Conservation (phyloP, 2,113 vertebrate species). For the Sakesphorus luctuosus region DNA sequence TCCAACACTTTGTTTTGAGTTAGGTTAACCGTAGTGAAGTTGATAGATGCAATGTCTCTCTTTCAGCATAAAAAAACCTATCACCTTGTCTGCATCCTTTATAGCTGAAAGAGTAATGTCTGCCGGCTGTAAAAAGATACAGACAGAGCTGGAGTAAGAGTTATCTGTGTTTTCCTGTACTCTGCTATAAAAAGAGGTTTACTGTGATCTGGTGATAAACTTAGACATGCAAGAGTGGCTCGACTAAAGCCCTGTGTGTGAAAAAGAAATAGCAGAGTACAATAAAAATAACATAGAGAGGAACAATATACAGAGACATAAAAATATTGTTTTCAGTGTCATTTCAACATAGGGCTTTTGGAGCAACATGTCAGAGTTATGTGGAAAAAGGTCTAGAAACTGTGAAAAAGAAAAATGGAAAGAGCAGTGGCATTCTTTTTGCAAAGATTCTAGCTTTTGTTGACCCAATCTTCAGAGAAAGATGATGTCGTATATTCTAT, state of each 20-base stretch:
- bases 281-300: neutral
- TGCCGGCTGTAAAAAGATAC: neutral
- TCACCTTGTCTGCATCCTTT: neutral
- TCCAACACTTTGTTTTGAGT: neutral
- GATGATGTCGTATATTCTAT: neutral
- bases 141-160: neutral
- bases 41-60: neutral
- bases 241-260: neutral
- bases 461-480: neutral
- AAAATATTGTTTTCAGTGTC: neutral
- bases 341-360: neutral
- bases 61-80: neutral
- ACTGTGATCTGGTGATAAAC: neutral
- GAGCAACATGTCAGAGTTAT: neutral
- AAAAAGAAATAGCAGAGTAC: neutral
- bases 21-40: neutral
- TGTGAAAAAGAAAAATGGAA: neutral
- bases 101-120: neutral
- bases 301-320: neutral
- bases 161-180: neutral
- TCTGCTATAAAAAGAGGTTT: neutral
- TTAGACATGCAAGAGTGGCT: neutral
- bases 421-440: neutral
- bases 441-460: neutral
- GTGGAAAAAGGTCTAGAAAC: neutral